Percentiles rank a stretch among this genome's conserved stretches.
Evolutionary conservation across 2,797 vertebrate genomes (phyloP).

Genomic region (Sphaeramia orbicularis): DNA sequence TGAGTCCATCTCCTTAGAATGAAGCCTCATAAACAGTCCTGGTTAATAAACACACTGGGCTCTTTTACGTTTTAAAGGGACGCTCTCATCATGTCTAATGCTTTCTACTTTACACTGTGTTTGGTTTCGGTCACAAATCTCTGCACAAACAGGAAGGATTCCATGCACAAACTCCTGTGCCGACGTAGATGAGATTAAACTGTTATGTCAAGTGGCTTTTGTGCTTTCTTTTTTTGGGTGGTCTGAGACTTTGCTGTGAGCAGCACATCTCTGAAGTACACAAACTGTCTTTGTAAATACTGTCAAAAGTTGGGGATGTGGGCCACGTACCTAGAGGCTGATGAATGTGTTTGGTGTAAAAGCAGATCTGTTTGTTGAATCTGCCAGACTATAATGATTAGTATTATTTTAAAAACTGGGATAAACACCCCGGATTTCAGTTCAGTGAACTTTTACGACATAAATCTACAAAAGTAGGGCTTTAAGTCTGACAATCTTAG

Average conservation of each 20-base stretch:
- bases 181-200: constrained; percentile 44
- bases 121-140: constrained; percentile 48
- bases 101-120: constrained; percentile 47
- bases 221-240: constrained; percentile 54
- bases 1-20: constrained; percentile 48
- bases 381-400: constrained; percentile 20
- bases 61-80: constrained; percentile 48
- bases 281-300: constrained; percentile 49
- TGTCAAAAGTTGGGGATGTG: constrained; percentile 67
- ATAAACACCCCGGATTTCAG: constrained; percentile 30
- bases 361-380: constrained; percentile 63
- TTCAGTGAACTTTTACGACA: constrained; percentile 51
- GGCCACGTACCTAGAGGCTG: constrained; percentile 63
- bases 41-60: constrained; percentile 36
- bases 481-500: too few relatives aligned
- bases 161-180: constrained; percentile 21
- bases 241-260: constrained; percentile 42
- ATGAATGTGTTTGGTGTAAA: constrained; percentile 40
- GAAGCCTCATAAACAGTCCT: constrained; percentile 30
- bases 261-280: constrained; percentile 41
- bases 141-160: constrained; percentile 62
- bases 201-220: constrained; percentile 36
- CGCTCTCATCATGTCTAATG: constrained; percentile 24
- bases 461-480: too few relatives aligned
- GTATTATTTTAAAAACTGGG: constrained; percentile 29